Base-by-base conservation (phyloP, 2,113 vertebrate genomes). In the Tylochromis polylepis region DNA sequence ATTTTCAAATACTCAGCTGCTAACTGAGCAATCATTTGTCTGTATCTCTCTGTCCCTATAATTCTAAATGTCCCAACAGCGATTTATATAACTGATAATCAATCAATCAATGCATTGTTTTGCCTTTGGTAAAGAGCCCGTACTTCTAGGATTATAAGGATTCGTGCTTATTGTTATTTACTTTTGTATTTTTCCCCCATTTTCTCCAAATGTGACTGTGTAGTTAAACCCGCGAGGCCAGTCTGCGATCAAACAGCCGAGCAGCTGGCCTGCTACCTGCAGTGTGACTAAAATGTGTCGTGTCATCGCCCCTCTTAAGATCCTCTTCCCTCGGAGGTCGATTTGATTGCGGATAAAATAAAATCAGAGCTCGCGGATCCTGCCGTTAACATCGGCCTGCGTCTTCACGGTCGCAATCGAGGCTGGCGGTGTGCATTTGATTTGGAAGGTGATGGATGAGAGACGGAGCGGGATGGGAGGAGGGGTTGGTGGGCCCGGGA, bases 381-480 rank as follows among this genome's bases (percentile, higher is more conserved):
- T 24, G 79, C 87, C 56, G 92, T 93, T 90, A 91, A 92, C 91
- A 70, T 77, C 60, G 75, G 85, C 80, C 88, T 24, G 65, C 79
- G 86, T 67, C 57, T 85, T 11, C 49, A 27, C 82, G 62, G 86
- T 88, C 58, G 70, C 90, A 72, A 80, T 84, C 43, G 27, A 85
- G 56, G 78, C 82, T 59, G 88, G 84, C 70, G 85, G 77, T 65
- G 92, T 80, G 87, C 92, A 93, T 94, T 95, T 91, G 89, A 95
- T 95, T 94, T 94, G 49, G 55, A 65, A 77, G 59, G 88, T 95
- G 95, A 96, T 94, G 93, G 93, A 94, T 95, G 94, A 93, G 75
- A 88, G 87, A 56, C 20, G 53, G 77, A 8, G 78, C 49, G 62
- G 36, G 1, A 1, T 70, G 57, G 46, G 38, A 29, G 60, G 81